Evolutionary conservation across 2,113 vertebrate species (phyloP), one percentile per base, ranked within the genome.

Genomic region (Erythrolamprus reginae): DNA sequence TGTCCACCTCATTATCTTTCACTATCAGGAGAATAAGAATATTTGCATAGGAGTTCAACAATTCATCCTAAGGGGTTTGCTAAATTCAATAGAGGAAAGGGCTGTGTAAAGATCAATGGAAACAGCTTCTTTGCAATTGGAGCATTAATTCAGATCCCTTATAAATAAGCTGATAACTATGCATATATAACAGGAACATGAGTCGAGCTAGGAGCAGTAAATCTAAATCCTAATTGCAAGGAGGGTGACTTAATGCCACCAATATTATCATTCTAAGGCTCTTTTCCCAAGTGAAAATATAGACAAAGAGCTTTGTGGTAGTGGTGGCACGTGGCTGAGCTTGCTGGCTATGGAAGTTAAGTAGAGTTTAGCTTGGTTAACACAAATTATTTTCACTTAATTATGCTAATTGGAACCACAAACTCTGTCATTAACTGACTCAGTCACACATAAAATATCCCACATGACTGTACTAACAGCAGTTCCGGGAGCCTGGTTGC

Each of bases 21-120:
- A 45, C 28, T 82, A 51, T 91, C 21, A 83, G 70, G 42, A 88
- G 28, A 91, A 87, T 90, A 82, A 87, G 45, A 23, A 85, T n/a
- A 65, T 70, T 70, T 70, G 23, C 89, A 86, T 52, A 90, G 42
- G 45, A 58, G 48, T 38, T 47, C 48, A 90, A 50, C 53, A 51
- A 84, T 45, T 50, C 6, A 17, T 50, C 56, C 23, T 77, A 42
- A 26, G 33, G 17, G 56, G 48, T 38, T 77, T 86, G 48, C 50
- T 38, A 53, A 61, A 90, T 87, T 55, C 85, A 87, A 55, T 33
- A 90, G 85, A 90, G 83, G n/a, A 61, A 77, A 42, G 38, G 13
- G 50, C 2, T 45, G 48, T 42, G 23, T 86, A 28, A 70, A 82
- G 48, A 53, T 86, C 48, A 52, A 53, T 53, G 77, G 24, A 42